phyloP scores from a whole-genome alignment of 2,113 vertebrate genomes.

The Sterrhoptilus dennistouni region DNA sequence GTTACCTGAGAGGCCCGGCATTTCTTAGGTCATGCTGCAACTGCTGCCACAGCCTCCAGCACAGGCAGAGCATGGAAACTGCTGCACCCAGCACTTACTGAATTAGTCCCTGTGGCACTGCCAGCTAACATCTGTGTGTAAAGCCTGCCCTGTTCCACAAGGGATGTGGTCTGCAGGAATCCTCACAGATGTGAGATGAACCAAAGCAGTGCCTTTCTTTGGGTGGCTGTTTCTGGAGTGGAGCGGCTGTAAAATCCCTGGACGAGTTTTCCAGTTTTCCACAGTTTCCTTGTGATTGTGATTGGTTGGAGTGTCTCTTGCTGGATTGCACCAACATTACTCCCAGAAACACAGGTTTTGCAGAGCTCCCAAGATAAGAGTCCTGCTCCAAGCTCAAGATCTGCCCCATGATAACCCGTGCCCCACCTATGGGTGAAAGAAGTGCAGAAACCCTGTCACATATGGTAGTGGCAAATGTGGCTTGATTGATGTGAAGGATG shows the following conservation, averaged over 20 bases:
- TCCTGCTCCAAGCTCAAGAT: background rate
- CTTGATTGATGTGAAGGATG: background rate
- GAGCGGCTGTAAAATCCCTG: background rate
- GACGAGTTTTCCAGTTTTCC: background rate
- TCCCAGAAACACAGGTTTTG: background rate
- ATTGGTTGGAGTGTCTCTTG: background rate
- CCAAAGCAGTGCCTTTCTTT: background rate
- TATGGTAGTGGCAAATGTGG: accelerated
- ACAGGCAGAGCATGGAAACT: constrained; percentile 13
- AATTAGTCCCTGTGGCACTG: background rate
- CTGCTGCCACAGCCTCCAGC: background rate
- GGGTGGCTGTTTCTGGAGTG: background rate
- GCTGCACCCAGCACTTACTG: background rate
- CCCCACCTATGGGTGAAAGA: background rate
- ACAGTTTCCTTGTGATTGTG: background rate
- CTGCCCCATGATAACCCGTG: background rate
- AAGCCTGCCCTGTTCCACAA: accelerated
- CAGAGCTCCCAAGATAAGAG: background rate
- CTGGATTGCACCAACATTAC: background rate
- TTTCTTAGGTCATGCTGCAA: background rate
- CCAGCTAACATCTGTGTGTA: background rate
- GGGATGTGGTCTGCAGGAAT: background rate
- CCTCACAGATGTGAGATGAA: background rate
- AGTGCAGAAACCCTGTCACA: background rate
- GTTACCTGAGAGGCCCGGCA: constrained; percentile 19